Base-by-base conservation (phyloP, 2,113 vertebrate genomes). In the Stigmatopora argus region DNA sequence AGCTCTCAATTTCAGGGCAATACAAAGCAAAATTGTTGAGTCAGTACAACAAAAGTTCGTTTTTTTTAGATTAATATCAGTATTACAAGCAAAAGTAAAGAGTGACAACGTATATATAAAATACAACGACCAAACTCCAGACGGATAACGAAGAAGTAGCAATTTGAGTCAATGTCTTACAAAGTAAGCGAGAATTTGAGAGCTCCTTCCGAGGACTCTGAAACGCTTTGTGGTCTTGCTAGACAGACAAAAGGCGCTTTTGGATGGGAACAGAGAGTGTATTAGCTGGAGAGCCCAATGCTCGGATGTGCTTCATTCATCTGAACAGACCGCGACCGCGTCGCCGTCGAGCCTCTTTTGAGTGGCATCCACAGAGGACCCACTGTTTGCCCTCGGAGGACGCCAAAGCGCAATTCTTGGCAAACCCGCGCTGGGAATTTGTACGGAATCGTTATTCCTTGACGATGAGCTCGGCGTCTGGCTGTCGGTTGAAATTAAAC, bases 261-360 rank as follows among this genome's bases (percentile, higher is more conserved):
- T 80, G 63, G 73, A 81, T 60, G 38, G 67, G 60, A 70, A 72
- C 35, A 65, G 61, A 12, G 69, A 67, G 74, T 41, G 75, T 13
- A 64, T 47, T 15, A 5, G 11, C 46, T n/a, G 14, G 2, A 17
- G 0, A 81, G 86, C 85, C 84, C 86, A 88, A 75, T 72, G 72
- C 70, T 83, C 77, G 79, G 78, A 87, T 84, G 84, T 85, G 83
- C 77, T 60, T 60, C 84, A 88, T 86, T 87, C 85, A 83, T 44
- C 53, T 62, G 77, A 74, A 77, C 72, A 41, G 73, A 80, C 66
- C 19, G 23, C 68, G 73, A 75, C 76, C 79, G 75, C 78, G 74
- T 69, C 61, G 77, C 65, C 64, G 78, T 87, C 80, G 83, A 74
- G 69, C 72, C 75, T 19, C 66, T 81, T 52, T 41, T 60, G 23